phyloP scores from a whole-genome alignment of 2,797 vertebrate genomes.

The Falco naumanni region DNA sequence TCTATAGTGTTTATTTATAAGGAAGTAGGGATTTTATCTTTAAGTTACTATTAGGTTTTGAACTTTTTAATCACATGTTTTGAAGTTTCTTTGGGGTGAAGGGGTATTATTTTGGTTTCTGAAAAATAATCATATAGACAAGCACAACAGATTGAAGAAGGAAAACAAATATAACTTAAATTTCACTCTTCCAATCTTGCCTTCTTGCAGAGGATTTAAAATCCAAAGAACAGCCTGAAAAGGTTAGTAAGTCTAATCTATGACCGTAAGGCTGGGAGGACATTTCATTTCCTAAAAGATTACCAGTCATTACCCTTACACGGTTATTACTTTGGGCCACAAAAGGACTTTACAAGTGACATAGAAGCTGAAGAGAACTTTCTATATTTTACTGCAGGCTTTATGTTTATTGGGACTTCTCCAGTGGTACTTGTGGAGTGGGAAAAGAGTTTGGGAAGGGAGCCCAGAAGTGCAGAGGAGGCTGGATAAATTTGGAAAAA shows the following conservation, averaged over 20 bases:
- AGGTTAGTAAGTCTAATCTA: background rate
- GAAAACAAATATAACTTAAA: background rate
- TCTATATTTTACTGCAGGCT: slow-evolving; percentile 21
- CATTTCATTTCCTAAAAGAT: slow-evolving; percentile 8
- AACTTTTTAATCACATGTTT: background rate
- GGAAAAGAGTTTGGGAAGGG: slow-evolving; percentile 32
- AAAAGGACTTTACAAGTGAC: background rate
- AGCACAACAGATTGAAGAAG: background rate
- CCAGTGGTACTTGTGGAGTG: slow-evolving; percentile 17
- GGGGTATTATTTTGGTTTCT: background rate
- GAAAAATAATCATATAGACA: background rate
- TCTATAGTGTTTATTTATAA: background rate
- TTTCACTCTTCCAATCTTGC: background rate
- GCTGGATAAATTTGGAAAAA: slow-evolving; percentile 36
- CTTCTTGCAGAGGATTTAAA: background rate
- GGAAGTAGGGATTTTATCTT: background rate
- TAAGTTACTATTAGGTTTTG: background rate
- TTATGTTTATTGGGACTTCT: slow-evolving; percentile 33
- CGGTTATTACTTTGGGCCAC: background rate
- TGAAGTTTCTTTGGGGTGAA: background rate
- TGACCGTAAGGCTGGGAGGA: background rate
- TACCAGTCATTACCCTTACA: background rate
- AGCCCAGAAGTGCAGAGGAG: slow-evolving; percentile 52
- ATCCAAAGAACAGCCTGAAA: background rate
- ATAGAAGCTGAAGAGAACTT: slow-evolving; percentile 11